A percentile compares a stretch with the other conserved stretches of the same genome.
Evolutionary conservation across 1,140 invertebrate genomes (phyloP).

Genomic region (Littorina saxatilis): DNA sequence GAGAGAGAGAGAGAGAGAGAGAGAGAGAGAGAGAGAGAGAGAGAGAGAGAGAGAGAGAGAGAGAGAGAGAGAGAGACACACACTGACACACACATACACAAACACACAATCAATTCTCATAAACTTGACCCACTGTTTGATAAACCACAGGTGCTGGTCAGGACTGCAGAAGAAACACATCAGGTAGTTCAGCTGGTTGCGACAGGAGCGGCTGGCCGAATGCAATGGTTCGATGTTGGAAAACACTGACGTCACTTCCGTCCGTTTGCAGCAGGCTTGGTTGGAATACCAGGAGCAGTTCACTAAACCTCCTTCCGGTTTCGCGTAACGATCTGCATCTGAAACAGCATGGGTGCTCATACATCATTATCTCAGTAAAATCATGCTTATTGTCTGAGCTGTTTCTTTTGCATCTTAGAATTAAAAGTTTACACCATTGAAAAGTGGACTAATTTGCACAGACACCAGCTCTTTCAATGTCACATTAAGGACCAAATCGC

Average conservation of each 20-base stretch:
- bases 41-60: no score
- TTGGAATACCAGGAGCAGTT: constrained; percentile 76
- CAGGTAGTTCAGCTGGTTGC: constrained; percentile 74
- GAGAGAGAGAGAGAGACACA: no score
- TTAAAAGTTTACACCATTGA: background rate
- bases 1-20: no score
- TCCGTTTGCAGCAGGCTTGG: constrained; percentile 75
- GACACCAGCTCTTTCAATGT: no score
- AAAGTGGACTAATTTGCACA: background rate
- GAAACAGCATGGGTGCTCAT: no score
- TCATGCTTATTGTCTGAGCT: background rate
- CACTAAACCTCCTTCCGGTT: constrained; percentile 66
- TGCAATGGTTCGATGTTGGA: constrained; percentile 73
- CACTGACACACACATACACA: constrained; percentile 11
- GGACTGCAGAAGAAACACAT: constrained; percentile 77
- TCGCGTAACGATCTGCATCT: constrained; percentile 66
- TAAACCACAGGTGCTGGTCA: constrained; percentile 73
- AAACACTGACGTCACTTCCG: constrained; percentile 77
- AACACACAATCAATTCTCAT: background rate
- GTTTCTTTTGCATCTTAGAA: background rate
- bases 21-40: no score
- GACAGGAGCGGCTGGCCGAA: constrained; percentile 65
- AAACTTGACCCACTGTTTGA: constrained; percentile 60
- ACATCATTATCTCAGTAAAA: background rate
- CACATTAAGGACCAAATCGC: no score